phyloP scores from a whole-genome alignment of 2,113 vertebrate species.

The Phylloscopus trochiloides region DNA sequence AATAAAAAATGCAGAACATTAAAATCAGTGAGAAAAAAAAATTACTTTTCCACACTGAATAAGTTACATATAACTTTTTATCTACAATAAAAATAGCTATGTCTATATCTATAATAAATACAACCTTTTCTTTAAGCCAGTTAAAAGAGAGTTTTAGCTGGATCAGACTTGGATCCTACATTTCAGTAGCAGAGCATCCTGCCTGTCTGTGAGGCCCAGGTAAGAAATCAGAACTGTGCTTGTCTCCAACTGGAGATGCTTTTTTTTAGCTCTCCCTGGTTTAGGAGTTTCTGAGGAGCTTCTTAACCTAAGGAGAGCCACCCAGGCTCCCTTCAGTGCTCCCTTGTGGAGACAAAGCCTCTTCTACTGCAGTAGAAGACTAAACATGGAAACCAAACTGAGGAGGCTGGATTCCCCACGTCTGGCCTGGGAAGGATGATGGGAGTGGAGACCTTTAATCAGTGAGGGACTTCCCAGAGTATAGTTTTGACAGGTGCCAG shows the following conservation, averaged over 20 bases:
- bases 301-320: not conserved
- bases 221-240: fast-evolving
- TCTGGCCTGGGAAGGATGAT: not conserved
- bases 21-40: not conserved
- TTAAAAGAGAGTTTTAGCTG: not conserved
- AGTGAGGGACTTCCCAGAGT: not conserved
- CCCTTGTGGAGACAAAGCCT: not conserved
- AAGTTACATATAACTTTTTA: not conserved
- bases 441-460: not conserved
- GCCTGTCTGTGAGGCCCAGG: not conserved
- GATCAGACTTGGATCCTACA: not conserved
- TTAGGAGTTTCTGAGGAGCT: not conserved
- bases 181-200: not conserved
- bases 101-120: not conserved
- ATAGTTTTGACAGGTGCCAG: not conserved
- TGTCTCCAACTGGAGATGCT: not conserved
- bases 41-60: not conserved
- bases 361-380: not conserved
- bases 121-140: not conserved
- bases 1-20: not conserved
- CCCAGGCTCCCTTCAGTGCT: fast-evolving
- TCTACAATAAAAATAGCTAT: not conserved
- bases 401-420: not conserved
- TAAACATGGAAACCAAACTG: not conserved
- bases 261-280: not conserved